Conservation (phyloP, 2,797 vertebrate genomes). For the Anas bahamensis region DNA sequence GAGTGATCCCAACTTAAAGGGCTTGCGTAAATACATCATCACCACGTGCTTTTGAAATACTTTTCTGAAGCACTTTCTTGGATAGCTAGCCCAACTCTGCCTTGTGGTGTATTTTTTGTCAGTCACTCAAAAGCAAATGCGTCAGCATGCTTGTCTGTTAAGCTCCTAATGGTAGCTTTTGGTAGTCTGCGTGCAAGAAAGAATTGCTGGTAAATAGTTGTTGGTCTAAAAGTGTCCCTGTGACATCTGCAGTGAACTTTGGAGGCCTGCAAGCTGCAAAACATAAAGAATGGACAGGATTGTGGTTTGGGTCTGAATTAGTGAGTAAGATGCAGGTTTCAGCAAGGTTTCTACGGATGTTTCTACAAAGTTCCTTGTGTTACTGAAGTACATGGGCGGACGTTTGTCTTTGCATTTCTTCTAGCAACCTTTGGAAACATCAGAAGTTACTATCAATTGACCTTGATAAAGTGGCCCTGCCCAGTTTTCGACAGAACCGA, state of each 20-base stretch:
- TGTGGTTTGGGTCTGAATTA: background rate
- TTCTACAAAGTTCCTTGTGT: background rate
- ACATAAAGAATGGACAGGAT: accelerated
- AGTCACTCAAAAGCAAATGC: background rate
- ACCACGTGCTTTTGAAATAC: background rate
- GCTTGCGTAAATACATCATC: background rate
- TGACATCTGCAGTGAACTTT: background rate
- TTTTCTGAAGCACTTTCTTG: background rate
- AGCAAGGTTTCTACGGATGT: accelerated
- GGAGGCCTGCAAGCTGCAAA: background rate
- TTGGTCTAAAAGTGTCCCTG: background rate
- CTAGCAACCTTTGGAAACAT: conserved; percentile 98
- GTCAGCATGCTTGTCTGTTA: background rate
- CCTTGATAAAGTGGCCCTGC: conserved; percentile 94
- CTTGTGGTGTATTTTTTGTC: background rate
- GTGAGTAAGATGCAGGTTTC: background rate
- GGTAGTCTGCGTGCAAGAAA: background rate
- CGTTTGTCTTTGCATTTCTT: conserved; percentile 34
- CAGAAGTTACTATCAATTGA: conserved; percentile 97
- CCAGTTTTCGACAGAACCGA: conserved; percentile 89
- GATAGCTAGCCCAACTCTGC: background rate
- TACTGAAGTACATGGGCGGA: background rate
- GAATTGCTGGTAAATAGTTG: background rate
- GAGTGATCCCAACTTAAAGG: background rate
- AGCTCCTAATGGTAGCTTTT: background rate